Evolutionary conservation across 2,113 vertebrate genomes (phyloP), one percentile per base, ranked within the genome.

Genomic region (Aythya baeri): DNA sequence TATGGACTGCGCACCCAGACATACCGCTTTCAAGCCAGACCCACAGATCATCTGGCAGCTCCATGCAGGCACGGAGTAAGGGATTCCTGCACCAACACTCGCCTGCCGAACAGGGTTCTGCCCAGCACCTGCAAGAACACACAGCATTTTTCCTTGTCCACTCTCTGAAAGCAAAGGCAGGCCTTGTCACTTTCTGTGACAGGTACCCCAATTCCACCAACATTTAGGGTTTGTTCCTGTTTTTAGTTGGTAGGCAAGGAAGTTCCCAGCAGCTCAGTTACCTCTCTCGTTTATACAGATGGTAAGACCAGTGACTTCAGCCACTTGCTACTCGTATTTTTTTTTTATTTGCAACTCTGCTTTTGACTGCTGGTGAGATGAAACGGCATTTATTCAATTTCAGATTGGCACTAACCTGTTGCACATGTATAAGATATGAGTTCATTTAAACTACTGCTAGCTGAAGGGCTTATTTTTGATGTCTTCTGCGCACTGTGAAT

Each of bases 11-110:
- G 98, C 98, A 66, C 98, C 99, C 21, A 99, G 98, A 78, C 99
- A 99, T 26, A 99, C 98, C 0, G 99, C 98, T 92, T 99, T 99
- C 46, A 99, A 95, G 63, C 99, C 99, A 0, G 99, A 99, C 23
- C 99, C 99, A 2, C 99, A 99, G 91, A 99, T 97, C 99, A 99
- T 99, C 95, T 99, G 99, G 96, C 99, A 99, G 97, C 98, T 98
- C 99, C 99, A 99, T 0, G 99, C 98, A 0, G 99, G 99, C 29
- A 99, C 98, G 0, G 96, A 80, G 88, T 99, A 99, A 2, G 99
- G 99, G 94, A 99, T 98, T 6, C 99, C 99, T 0, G 99, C 99
- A 17, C 73, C 97, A 23, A 99, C 97, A 1, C 99, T 99, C 36
- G 99, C 99, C 93, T 99, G 98, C 6, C 99, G 98, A 3, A 97